Conservation (phyloP, 2,888 invertebrate species). For the Apoda limacodes region DNA sequence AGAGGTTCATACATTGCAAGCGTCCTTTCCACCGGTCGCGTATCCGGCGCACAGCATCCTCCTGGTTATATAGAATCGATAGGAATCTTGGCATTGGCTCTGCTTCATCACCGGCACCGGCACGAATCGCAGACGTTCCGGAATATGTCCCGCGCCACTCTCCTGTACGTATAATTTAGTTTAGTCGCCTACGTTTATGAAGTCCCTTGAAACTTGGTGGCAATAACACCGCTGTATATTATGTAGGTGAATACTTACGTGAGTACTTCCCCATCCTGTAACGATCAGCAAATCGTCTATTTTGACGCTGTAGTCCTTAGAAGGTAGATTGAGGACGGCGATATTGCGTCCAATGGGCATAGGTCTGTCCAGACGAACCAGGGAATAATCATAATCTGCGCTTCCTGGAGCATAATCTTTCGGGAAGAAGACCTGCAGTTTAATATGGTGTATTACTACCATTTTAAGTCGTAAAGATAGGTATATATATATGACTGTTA, state of each 20-base stretch:
- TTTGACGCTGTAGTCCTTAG: slow-evolving; percentile 39
- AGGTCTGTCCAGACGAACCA: slow-evolving; percentile 49
- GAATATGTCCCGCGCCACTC: slow-evolving; percentile 49
- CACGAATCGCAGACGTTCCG: slow-evolving; percentile 54
- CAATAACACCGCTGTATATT: no score
- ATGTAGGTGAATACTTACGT: no score
- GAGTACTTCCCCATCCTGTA: slow-evolving; percentile 59
- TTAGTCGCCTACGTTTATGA: no score
- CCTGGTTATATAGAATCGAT: slow-evolving; percentile 51
- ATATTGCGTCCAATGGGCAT: slow-evolving; percentile 58
- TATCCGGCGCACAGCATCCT: slow-evolving; percentile 60
- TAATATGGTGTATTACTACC: no score
- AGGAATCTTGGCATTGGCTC: slow-evolving; percentile 46
- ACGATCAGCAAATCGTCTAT: slow-evolving; percentile 50
- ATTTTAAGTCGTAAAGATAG: no score
- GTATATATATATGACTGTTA: no score
- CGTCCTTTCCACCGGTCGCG: slow-evolving; percentile 56
- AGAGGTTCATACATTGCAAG: slow-evolving; percentile 43
- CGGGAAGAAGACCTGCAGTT: slow-evolving; percentile 50
- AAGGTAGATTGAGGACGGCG: slow-evolving; percentile 52
- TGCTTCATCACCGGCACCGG: slow-evolving; percentile 52
- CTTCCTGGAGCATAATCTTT: slow-evolving; percentile 39
- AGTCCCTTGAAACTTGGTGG: no score
- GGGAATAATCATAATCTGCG: slow-evolving; percentile 49
- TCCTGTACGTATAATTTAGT: slow-evolving; percentile 29